Base-by-base conservation (phyloP, 2,888 invertebrate species). In the Philonicus albiceps region DNA sequence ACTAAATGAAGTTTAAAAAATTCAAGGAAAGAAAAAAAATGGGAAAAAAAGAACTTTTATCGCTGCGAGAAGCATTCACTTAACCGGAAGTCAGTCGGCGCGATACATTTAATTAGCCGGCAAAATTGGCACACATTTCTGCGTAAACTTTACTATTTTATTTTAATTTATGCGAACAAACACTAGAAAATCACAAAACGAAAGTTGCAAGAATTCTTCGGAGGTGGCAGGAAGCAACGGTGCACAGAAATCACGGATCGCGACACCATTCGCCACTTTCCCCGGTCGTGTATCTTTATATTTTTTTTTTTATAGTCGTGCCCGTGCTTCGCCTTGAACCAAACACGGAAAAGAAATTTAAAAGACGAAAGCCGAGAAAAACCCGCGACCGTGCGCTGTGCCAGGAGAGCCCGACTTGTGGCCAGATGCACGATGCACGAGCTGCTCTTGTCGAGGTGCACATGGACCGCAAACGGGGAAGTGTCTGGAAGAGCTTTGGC, bases 61-160 rank as follows among this genome's bases (percentile, higher is more conserved):
- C 11, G 19, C 22, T 64, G 64, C 64, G 64, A 64, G 64, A 64
- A 64, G 34, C 49, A 78, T 49, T 43, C 49, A 78, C 78, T 78
- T 78, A 49, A 78, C 78, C 49, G 30, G 49, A 49, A 78, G 30
- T 49, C 49, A 78, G 22, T 78, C 4, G 7, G 64, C 64, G 64
- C 19, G 40, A 19, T 31, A 27, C 43, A 49, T 78, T 37, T 76
- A 34, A 80, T 30, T 81, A 81, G 53, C 30, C n/a, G 40, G 31
- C 43, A 73, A 84, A 43, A 84, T 84, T 84, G 84, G 84, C 84
- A 73, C 84, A 84, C 73, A 73, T 84, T 73, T 84, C n/a, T n/a
- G 16, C 31, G 34, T 34, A 81, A 78, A 78, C 78, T 78, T 31
- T 22, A 8, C 31, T 64, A 34, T 64, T 80, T 53, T 53, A 53